Evolutionary conservation across 2,113 vertebrate genomes (phyloP).

Genomic region (Rhineura floridana): DNA sequence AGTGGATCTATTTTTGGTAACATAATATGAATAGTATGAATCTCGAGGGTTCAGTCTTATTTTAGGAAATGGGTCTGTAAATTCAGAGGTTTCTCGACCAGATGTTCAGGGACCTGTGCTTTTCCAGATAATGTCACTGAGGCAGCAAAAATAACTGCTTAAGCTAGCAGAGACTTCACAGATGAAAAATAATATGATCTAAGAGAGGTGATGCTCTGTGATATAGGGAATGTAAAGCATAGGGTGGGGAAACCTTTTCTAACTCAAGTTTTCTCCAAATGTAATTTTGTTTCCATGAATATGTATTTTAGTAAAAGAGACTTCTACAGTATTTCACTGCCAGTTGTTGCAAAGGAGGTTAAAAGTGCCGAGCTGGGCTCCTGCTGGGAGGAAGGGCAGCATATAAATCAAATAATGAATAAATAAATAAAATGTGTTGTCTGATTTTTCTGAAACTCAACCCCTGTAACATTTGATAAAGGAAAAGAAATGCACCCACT

Average conservation of each 20-base stretch:
- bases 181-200: conserved; percentile 18
- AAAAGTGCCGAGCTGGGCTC: too few species aligned
- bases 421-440: too few species aligned
- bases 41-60: conserved; percentile 34
- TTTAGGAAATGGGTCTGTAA: conserved; percentile 18
- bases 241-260: not conserved
- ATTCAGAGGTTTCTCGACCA: conserved; percentile 32
- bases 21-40: conserved; percentile 5
- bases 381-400: too few species aligned
- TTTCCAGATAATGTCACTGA: conserved; percentile 19
- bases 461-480: not conserved
- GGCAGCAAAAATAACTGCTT: conserved; percentile 25
- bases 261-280: not conserved
- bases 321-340: fast-evolving
- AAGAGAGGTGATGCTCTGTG: not conserved
- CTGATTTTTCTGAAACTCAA: not conserved
- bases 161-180: conserved; percentile 25
- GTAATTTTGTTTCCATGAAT: not conserved
- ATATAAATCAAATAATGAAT: too few species aligned
- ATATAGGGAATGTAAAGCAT: not conserved
- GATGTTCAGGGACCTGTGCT: conserved; percentile 44
- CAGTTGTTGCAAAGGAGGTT: not conserved
- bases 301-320: not conserved
- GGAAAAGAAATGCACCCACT: not conserved
- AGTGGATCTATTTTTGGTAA: conserved; percentile 1